Evolutionary conservation across 2,113 vertebrate genomes (phyloP).

Genomic region (Pteropus alecto): DNA sequence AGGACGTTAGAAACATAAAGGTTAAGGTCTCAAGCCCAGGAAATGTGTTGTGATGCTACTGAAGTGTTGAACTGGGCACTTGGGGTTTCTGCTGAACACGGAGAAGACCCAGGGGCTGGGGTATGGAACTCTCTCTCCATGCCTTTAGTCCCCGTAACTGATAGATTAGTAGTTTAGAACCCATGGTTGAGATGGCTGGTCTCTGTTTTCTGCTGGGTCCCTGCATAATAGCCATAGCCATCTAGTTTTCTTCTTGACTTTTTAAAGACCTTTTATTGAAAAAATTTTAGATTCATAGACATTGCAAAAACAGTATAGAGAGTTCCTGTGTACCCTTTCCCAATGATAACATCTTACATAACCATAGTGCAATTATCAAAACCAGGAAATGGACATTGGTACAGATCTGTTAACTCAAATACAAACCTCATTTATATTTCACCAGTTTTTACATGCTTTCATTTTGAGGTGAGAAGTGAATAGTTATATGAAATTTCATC

Average conservation of each 20-base stretch:
- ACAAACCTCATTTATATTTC: neutral
- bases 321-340: neutral
- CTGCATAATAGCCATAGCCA: neutral
- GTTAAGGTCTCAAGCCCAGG: neutral
- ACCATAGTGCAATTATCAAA: neutral
- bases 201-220: neutral
- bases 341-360: neutral
- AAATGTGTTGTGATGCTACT: neutral
- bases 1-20: neutral
- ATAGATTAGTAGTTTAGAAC: neutral
- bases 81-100: neutral
- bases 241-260: neutral
- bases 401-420: neutral
- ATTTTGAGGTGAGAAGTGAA: neutral
- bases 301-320: neutral
- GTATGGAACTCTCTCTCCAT: neutral
- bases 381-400: neutral
- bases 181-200: neutral
- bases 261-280: neutral
- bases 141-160: neutral
- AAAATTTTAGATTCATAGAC: neutral
- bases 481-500: neutral
- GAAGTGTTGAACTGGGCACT: neutral
- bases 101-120: neutral
- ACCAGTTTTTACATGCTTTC: neutral